These are phyloP conservation scores for Propithecus perrieri DNA, from an alignment of 2,797 vertebrate genomes.

Conservation along the genomic window DNA sequence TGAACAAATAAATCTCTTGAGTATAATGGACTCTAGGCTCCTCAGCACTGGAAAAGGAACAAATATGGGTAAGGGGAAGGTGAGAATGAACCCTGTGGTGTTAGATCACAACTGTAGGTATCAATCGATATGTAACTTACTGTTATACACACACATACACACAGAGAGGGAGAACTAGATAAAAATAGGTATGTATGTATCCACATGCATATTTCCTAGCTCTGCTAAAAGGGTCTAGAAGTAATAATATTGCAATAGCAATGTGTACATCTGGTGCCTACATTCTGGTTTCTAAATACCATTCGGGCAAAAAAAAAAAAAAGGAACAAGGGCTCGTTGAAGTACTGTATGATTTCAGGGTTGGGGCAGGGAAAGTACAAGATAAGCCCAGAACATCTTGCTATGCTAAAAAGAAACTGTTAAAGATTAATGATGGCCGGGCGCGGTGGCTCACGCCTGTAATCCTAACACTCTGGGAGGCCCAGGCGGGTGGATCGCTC, in stretches of 20 bases:
- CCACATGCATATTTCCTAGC: not conserved
- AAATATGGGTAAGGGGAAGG: not conserved
- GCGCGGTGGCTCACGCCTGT: too few relatives aligned
- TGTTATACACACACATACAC: not conserved
- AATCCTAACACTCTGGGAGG: too few relatives aligned
- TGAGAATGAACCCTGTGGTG: not conserved
- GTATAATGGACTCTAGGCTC: not conserved
- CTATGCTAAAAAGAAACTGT: not conserved
- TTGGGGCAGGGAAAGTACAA: not conserved
- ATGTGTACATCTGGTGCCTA: not conserved
- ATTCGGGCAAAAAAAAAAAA: not conserved
- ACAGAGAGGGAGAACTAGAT: not conserved
- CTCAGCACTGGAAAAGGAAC: not conserved
- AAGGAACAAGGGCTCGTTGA: not conserved
- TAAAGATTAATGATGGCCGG: not conserved
- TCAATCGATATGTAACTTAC: not conserved
- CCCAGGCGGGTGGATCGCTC: too few relatives aligned
- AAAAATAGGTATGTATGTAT: not conserved
- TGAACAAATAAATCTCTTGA: not conserved
- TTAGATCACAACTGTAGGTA: not conserved
- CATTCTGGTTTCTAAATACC: not conserved
- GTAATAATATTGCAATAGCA: not conserved
- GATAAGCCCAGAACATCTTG: not conserved
- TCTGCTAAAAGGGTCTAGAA: not conserved
- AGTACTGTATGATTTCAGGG: not conserved